A percentile compares a stretch with the other conserved stretches of the same genome.
Evolutionary conservation across 37 sponge, comb jelly and placozoan genomes (phyloP).

Genomic region (Spongilla lacustris): DNA sequence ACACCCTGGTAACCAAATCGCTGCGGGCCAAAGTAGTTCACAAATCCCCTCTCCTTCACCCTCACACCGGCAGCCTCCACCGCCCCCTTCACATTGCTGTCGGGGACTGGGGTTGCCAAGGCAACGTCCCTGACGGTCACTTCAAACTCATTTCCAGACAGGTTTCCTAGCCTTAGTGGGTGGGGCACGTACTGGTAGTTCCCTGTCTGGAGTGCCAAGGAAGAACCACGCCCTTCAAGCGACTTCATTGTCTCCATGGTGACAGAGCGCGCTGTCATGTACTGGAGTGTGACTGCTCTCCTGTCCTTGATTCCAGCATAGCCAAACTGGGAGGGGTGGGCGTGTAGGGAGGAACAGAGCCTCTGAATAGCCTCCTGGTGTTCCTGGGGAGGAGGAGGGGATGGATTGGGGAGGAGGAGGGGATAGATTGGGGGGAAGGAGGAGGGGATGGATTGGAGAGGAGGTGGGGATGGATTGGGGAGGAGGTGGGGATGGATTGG

Average conservation of each 20-base stretch:
- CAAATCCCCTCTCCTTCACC: conserved; percentile 42
- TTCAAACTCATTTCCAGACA: conserved; percentile 49
- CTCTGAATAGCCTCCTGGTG: conserved; percentile 26
- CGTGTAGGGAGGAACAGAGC: conserved; percentile 19
- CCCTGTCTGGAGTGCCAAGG: conserved; percentile 14
- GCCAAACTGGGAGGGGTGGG: conserved; percentile 28
- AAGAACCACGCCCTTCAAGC: neutral
- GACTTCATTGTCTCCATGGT: conserved; percentile 26
- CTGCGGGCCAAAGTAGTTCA: conserved; percentile 64
- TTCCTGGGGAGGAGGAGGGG: conserved; percentile 42
- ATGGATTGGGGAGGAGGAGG: neutral
- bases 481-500: too few relatives aligned
- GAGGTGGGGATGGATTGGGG: too few relatives aligned
- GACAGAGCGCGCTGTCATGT: conserved; percentile 32
- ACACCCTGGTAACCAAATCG: conserved; percentile 16
- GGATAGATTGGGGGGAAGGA: too few relatives aligned
- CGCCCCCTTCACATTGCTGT: neutral
- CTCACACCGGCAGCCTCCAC: neutral
- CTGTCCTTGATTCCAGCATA: conserved; percentile 64
- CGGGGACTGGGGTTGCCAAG: conserved; percentile 2
- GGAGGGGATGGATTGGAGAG: too few relatives aligned
- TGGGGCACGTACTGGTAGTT: conserved; percentile 12
- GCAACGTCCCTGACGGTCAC: conserved; percentile 33
- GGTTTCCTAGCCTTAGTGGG: conserved; percentile 40
- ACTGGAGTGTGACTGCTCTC: conserved; percentile 51